Percentiles rank a stretch among this genome's conserved stretches.
Conservation (phyloP, 2,888 invertebrate species). For the Norana najaformis region DNA sequence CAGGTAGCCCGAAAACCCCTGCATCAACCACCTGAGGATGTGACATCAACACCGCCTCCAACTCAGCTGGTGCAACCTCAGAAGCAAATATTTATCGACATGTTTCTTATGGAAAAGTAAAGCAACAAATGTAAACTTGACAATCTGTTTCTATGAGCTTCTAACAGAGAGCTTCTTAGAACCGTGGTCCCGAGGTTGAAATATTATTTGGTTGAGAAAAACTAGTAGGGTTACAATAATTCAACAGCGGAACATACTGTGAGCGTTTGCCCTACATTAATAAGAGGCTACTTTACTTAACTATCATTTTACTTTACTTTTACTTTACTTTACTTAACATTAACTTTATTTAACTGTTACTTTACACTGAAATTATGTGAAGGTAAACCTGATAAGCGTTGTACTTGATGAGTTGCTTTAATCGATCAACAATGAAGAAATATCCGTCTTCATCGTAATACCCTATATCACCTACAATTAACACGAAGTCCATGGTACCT, state of each 20-base stretch:
- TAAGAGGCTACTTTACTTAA: too few relatives aligned
- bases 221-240: too few relatives aligned
- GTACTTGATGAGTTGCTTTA: conserved; percentile 42
- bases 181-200: too few relatives aligned
- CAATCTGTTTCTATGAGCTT: too few relatives aligned
- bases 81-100: neutral
- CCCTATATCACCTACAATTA: conserved; percentile 35
- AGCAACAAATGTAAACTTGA: too few relatives aligned
- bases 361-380: neutral
- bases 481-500: neutral
- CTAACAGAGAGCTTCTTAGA: too few relatives aligned
- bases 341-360: too few relatives aligned
- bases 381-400: conserved; percentile 36
- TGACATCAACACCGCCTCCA: conserved; percentile 32
- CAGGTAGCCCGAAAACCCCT: conserved; percentile 28
- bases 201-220: too few relatives aligned
- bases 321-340: neutral
- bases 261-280: too few relatives aligned
- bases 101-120: neutral
- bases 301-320: neutral
- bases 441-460: conserved; percentile 32
- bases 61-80: conserved; percentile 36
- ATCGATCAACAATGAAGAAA: conserved; percentile 36
- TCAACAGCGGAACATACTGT: too few relatives aligned
- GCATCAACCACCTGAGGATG: conserved; percentile 31